These are phyloP conservation scores for Metellina segmentata DNA, from an alignment of 2,888 invertebrate species.

Conservation along the genomic window DNA sequence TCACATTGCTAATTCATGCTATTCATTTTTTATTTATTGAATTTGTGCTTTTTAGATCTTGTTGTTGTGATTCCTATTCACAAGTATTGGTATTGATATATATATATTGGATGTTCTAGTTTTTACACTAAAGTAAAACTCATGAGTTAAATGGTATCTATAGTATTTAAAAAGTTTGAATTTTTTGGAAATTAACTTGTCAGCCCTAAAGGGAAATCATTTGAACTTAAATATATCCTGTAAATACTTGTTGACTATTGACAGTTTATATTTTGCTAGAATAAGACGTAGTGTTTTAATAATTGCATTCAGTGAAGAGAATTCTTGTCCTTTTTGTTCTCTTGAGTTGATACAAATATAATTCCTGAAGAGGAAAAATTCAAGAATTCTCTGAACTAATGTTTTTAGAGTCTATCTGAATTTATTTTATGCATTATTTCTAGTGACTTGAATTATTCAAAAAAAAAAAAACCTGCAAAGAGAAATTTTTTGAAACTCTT, in stretches of 20 bases:
- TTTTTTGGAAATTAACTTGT: conserved; percentile 37
- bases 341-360: neutral
- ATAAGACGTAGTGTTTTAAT: conserved; percentile 36
- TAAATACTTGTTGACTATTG: conserved; percentile 74
- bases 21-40: conserved; percentile 10
- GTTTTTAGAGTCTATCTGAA: conserved; percentile 1
- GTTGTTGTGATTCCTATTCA: conserved; percentile 3
- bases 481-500: conserved; percentile 27
- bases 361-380: neutral
- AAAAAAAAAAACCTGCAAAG: neutral
- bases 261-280: conserved; percentile 76
- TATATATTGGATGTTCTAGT: neutral
- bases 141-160: conserved; percentile 13
- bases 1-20: conserved; percentile 16
- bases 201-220: neutral
- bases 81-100: conserved; percentile 6
- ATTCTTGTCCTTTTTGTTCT: neutral
- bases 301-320: conserved; percentile 27
- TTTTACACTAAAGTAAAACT: neutral
- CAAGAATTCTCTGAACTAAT: conserved; percentile 4
- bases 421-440: conserved; percentile 1
- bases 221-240: conserved; percentile 44
- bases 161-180: conserved; percentile 29
- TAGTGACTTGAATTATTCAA: neutral
- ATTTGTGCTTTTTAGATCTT: conserved; percentile 8